These are phyloP conservation scores for Rutpela maculata DNA, from an alignment of 2,888 invertebrate species.

Conservation along the genomic window DNA sequence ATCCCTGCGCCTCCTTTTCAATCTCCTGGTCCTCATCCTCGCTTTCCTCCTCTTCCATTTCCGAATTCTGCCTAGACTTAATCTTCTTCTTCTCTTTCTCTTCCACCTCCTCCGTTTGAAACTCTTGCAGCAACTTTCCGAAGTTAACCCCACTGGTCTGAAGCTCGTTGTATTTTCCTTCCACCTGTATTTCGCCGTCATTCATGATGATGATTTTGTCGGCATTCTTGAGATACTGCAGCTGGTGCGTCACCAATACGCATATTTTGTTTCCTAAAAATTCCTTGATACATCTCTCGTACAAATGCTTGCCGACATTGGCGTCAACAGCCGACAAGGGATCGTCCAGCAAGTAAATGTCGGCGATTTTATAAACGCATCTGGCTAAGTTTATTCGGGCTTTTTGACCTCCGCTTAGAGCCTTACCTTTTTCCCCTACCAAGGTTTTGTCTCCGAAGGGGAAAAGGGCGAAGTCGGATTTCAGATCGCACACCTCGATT, in stretches of 20 bases:
- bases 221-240: conserved; percentile 76
- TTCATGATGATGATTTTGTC: conserved; percentile 72
- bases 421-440: conserved; percentile 88
- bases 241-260: conserved; percentile 83
- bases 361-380: conserved; percentile 85
- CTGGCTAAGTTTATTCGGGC: conserved; percentile 88
- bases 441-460: conserved; percentile 85
- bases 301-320: conserved; percentile 84
- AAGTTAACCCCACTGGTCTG: conserved; percentile 75
- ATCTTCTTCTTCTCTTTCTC: conserved; percentile 66
- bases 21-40: conserved; percentile 64
- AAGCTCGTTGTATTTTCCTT: conserved; percentile 74
- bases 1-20: conserved; percentile 67
- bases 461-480: conserved; percentile 83
- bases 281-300: conserved; percentile 83
- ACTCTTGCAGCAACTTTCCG: conserved; percentile 53
- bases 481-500: conserved; percentile 80
- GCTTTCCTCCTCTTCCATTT: conserved; percentile 65
- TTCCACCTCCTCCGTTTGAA: conserved; percentile 66
- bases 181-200: conserved; percentile 74
- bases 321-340: conserved; percentile 89
- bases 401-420: conserved; percentile 90
- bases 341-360: conserved; percentile 88
- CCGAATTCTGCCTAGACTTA: conserved; percentile 68
- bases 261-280: conserved; percentile 78